Evolutionary conservation across 2,888 invertebrate species (phyloP).

Genomic region (Hololepta plana): DNA sequence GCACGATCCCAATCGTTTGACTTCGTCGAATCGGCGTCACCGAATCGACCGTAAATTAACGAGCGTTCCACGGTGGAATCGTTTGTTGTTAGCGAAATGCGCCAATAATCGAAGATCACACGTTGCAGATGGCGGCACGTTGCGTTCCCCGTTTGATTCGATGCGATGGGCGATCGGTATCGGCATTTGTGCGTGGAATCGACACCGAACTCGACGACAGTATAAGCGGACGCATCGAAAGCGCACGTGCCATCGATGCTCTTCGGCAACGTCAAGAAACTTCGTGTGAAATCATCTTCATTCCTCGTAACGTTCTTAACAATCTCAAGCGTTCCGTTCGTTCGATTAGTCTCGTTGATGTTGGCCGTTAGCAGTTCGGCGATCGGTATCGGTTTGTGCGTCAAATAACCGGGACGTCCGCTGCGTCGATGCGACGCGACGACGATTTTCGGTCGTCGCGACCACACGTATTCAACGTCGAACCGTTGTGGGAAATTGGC

Average conservation of each 20-base stretch:
- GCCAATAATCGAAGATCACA: slow-evolving; percentile 17
- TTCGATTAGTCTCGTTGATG: slow-evolving; percentile 15
- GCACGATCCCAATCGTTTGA: slow-evolving; percentile 32
- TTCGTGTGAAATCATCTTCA: slow-evolving; percentile 14
- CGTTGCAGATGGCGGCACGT: slow-evolving; percentile 23
- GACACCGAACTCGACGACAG: slow-evolving; percentile 29
- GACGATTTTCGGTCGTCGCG: too few species aligned
- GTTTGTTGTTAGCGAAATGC: too few species aligned
- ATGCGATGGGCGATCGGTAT: too few species aligned
- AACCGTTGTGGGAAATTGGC: slow-evolving; percentile 16
- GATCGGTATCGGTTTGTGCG: slow-evolving; percentile 41
- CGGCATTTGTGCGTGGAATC: slow-evolving; percentile 21
- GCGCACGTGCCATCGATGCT: slow-evolving; percentile 30
- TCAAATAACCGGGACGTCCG: slow-evolving; percentile 61
- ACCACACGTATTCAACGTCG: slow-evolving; percentile 21
- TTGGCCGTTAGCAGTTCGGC: too few species aligned
- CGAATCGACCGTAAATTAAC: slow-evolving; percentile 30
- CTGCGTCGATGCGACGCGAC: too few species aligned
- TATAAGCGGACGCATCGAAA: slow-evolving; percentile 21
- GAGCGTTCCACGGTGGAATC: too few species aligned
- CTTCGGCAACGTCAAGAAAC: slow-evolving; percentile 23
- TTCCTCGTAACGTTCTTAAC: slow-evolving; percentile 12
- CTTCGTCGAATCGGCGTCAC: slow-evolving; percentile 27
- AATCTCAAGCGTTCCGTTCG: slow-evolving; percentile 1
- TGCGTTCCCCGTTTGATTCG: slow-evolving; percentile 14